Evolutionary conservation across 1,140 invertebrate species (phyloP).

Genomic region (Tetranychus urticae): DNA sequence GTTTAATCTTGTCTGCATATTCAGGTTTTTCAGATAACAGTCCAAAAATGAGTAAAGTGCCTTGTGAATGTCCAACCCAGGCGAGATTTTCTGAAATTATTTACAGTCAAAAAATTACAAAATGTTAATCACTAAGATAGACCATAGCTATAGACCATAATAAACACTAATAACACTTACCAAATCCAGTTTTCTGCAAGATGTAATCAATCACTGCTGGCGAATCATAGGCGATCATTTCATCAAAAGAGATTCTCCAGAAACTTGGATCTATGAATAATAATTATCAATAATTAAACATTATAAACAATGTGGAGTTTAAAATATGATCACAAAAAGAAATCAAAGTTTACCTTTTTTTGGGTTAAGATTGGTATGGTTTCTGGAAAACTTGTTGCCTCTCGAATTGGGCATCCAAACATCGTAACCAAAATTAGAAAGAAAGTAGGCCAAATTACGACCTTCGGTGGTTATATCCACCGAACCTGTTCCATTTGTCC

Average conservation of each 20-base stretch:
- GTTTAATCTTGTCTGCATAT: conserved; percentile 31
- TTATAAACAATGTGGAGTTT: neutral
- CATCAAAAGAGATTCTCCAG: conserved; percentile 14
- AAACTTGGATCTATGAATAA: neutral
- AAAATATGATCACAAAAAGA: no score
- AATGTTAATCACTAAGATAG: neutral
- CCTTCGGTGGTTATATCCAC: no score
- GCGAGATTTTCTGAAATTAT: conserved; percentile 12
- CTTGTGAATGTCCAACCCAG: conserved; percentile 38
- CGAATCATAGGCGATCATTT: conserved; percentile 22
- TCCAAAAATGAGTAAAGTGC: conserved; percentile 34
- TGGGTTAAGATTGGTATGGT: no score
- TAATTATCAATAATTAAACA: neutral
- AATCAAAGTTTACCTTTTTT: no score
- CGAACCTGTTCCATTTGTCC: no score
- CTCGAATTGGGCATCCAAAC: conserved; percentile 19
- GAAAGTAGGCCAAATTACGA: conserved; percentile 2
- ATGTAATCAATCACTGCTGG: conserved; percentile 25
- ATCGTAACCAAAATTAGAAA: conserved; percentile 19
- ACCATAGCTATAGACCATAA: neutral
- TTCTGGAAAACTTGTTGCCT: conserved; percentile 13
- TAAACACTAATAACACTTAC: conserved; percentile 14
- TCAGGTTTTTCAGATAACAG: conserved; percentile 34
- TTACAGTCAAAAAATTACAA: neutral
- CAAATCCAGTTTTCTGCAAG: conserved; percentile 25